phyloP scores from a whole-genome alignment of 2,797 vertebrate species.

The Gallinago nigripennis region DNA sequence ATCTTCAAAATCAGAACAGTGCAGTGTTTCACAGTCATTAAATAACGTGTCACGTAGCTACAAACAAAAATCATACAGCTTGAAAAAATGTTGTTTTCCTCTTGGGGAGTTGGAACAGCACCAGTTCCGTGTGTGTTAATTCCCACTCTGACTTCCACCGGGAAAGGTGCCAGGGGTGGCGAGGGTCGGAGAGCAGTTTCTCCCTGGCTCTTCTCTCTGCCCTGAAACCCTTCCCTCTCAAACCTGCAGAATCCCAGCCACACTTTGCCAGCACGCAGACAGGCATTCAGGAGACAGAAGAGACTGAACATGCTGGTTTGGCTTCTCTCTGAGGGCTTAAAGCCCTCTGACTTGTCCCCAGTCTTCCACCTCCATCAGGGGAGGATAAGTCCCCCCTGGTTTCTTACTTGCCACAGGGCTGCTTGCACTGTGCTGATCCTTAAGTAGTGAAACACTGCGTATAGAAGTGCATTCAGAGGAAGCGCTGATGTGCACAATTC shows the following conservation, averaged over 20 bases:
- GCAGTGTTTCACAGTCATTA: constrained; percentile 32
- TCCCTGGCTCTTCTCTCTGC: constrained; percentile 23
- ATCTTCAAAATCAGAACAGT: constrained; percentile 44
- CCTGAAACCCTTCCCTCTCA: constrained; percentile 17
- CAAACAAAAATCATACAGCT: constrained; percentile 48
- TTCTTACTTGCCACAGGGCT: not conserved
- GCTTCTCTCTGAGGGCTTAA: not conserved
- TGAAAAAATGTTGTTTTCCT: constrained; percentile 48
- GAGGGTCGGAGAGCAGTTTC: not conserved
- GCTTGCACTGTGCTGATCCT: not conserved
- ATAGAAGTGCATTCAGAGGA: not conserved
- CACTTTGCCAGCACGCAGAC: not conserved
- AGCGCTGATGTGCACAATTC: not conserved
- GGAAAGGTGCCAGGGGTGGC: constrained; percentile 9
- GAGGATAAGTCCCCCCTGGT: not conserved
- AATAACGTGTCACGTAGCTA: constrained; percentile 41
- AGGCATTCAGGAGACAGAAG: not conserved
- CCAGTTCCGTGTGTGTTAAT: constrained; percentile 8
- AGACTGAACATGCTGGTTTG: not conserved
- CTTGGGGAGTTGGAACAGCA: constrained; percentile 32
- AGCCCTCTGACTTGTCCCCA: not conserved
- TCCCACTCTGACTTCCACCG: constrained; percentile 28
- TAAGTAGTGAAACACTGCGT: not conserved
- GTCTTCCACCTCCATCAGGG: not conserved
- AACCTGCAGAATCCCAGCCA: not conserved